Evolutionary conservation across 2,113 vertebrate species (phyloP).

Genomic region (Piaya cayana): DNA sequence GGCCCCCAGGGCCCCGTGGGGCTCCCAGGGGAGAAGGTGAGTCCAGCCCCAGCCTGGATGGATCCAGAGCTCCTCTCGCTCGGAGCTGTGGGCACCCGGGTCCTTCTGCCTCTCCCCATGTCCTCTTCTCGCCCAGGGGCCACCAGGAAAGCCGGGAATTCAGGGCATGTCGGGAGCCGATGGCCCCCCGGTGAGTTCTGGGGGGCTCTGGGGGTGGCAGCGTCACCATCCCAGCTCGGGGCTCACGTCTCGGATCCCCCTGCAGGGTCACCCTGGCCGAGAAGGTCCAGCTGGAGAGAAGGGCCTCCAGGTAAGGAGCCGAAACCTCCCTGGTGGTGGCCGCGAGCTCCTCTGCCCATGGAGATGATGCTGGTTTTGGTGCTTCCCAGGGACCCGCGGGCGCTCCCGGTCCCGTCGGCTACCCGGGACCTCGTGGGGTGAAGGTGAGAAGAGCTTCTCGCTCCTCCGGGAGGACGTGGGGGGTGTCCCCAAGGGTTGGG

Average conservation of each 20-base stretch:
- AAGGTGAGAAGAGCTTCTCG: constrained; percentile 77
- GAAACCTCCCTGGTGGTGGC: no score
- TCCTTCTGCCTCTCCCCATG: not conserved
- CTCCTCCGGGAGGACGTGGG: no score
- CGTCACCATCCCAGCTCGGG: not conserved
- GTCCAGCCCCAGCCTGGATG: not conserved
- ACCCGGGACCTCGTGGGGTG: constrained; percentile 89
- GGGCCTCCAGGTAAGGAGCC: constrained; percentile 82
- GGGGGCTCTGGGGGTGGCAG: no score
- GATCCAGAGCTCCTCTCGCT: fast-evolving
- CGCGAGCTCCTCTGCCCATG: not conserved
- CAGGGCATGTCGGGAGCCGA: constrained; percentile 85
- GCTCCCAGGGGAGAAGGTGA: constrained; percentile 90
- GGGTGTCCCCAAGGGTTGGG: not conserved
- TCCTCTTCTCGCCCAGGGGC: constrained; percentile 76
- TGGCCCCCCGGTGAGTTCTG: constrained; percentile 84
- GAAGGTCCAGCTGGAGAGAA: constrained; percentile 91
- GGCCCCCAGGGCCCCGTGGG: constrained; percentile 90
- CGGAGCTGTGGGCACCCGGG: not conserved
- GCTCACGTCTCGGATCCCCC: not conserved
- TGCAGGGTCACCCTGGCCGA: constrained; percentile 90
- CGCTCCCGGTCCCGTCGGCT: constrained; percentile 83
- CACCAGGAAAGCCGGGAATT: constrained; percentile 84
- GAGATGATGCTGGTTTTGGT: not conserved
- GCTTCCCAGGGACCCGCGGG: constrained; percentile 80